These are phyloP conservation scores for Astreopora myriophthalma DNA, from an alignment of 64 coral and sea anemone genomes.

Conservation along the genomic window DNA sequence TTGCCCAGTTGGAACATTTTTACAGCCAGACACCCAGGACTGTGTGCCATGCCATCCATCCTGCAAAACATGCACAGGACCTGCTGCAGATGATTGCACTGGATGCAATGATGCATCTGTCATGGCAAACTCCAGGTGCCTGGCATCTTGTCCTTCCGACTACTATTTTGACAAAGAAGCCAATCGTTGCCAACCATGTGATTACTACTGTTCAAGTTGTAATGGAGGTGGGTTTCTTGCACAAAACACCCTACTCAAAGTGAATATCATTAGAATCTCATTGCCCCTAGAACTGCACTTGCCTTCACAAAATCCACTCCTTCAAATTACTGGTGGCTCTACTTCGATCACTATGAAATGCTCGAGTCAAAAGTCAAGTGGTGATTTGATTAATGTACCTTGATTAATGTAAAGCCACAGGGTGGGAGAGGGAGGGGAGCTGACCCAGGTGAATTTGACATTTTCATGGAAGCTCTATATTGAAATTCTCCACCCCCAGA, in stretches of 20 bases:
- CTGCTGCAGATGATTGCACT: constrained; percentile 61
- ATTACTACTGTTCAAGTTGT: constrained; percentile 90
- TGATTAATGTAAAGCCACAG: too few species aligned
- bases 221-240: constrained; percentile 62
- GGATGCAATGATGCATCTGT: constrained; percentile 61
- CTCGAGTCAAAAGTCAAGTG: too few species aligned
- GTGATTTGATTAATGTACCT: too few species aligned
- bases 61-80: constrained; percentile 80
- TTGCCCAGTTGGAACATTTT: constrained; percentile 82
- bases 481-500: too few species aligned
- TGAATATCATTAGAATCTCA: neutral
- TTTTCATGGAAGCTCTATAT: too few species aligned
- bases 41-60: constrained; percentile 77
- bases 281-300: too few species aligned
- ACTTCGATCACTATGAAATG: too few species aligned
- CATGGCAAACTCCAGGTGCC: constrained; percentile 61
- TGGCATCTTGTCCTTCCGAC: constrained; percentile 72
- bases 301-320: too few species aligned
- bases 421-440: too few species aligned
- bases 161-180: constrained; percentile 77
- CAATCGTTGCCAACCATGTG: constrained; percentile 88
- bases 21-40: constrained; percentile 41
- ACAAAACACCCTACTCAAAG: neutral
- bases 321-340: too few species aligned
- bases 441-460: too few species aligned